Conservation (phyloP, 2,113 vertebrate species). For the Henicopernis longicauda region DNA sequence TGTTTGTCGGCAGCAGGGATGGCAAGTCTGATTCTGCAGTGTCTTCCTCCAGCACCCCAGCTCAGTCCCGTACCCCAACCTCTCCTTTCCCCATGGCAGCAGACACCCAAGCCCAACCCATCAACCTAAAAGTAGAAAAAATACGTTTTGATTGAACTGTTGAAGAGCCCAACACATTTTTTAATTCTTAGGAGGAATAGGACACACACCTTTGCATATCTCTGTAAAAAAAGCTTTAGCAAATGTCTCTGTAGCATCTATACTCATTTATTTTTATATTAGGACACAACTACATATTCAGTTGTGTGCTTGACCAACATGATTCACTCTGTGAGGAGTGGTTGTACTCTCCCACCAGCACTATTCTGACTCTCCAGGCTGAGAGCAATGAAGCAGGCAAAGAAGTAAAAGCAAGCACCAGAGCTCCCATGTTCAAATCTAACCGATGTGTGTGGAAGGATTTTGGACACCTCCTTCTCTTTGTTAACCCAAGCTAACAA, state of each 20-base stretch:
- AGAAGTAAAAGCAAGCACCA: background rate
- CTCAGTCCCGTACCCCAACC: rapidly evolving
- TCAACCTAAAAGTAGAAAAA: background rate
- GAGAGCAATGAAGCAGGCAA: background rate
- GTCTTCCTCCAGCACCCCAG: background rate
- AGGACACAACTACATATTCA: background rate
- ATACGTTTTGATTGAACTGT: background rate
- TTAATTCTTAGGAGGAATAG: background rate
- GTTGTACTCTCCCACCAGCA: background rate
- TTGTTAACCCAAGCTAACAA: constrained; percentile 16
- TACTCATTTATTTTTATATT: background rate
- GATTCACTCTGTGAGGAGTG: background rate
- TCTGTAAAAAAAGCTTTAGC: background rate
- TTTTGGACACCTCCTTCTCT: background rate
- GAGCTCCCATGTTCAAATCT: background rate
- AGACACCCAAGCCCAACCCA: background rate
- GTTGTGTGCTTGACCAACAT: background rate
- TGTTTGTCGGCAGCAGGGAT: background rate
- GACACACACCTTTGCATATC: background rate
- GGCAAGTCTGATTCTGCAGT: background rate
- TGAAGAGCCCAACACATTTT: background rate
- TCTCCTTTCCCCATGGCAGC: background rate
- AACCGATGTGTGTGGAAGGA: background rate
- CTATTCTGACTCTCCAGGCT: background rate
- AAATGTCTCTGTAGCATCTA: background rate